Base-by-base conservation (phyloP, 2,797 vertebrate species). In the Aulostomus chinensis region DNA sequence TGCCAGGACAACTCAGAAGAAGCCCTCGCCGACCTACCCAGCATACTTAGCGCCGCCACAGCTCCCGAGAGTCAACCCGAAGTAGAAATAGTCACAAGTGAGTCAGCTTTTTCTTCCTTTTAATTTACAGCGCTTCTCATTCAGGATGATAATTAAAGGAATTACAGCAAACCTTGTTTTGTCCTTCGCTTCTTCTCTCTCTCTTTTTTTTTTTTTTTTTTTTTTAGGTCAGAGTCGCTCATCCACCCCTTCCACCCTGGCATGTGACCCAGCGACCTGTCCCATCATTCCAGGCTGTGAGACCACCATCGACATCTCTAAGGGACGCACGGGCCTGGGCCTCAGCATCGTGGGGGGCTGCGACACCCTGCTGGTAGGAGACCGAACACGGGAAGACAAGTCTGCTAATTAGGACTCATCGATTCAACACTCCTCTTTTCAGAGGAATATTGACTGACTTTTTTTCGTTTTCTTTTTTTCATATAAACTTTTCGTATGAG, bases 251-350 rank as follows among this genome's bases (percentile, higher is more conserved):
- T 92, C 92, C 2, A 89, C 92, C 0, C 86, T 96, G 81, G 81
- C 85, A 34, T 94, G 92, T 6, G 96, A 99, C 72, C 95, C 96
- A 9, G 62, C 92, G 16, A 96, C 94, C 32, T 99, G 96, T 74
- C 95, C 96, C 63, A 96, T 99, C 71, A 97, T 99, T 69, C 97
- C 97, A 8, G 97, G 97, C 59, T 98, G 95, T 15, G 96, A 98
- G 91, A 99, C 96, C 74, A 97, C 94, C 43, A 99, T 99, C 18
- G 96, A 98, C 71, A 98, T 99, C 85, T 96, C 92, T 46, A 99
- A 99, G 80, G 97, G 97, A 5, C 87, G 89, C 16, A 98, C 96
- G 0, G 97, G 97, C 14, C 92, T 99, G 49, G 97, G 97, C 31
- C 91, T 99, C 21, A 99, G 97, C 86, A 99, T 99, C 15, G 97